Evolutionary conservation across 2,888 invertebrate genomes (phyloP), one percentile per base, ranked within the genome.

Genomic region (Elegia similella): DNA sequence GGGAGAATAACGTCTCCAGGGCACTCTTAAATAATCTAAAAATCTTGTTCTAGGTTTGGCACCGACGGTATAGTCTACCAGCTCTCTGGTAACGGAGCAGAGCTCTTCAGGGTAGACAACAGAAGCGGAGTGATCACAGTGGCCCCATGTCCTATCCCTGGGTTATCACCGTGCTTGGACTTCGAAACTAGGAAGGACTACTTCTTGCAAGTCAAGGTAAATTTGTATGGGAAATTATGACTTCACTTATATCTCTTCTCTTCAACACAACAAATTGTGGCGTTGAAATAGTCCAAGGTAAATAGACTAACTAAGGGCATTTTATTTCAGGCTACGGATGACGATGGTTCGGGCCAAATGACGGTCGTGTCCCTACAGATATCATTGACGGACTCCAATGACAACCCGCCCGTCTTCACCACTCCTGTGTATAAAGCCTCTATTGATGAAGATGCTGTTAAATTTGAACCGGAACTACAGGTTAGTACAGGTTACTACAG

Each of bases 321-420:
- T 17, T 44, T 10, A 6, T 50, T 34, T 34, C 78, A 96, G 96
- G 97, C 97, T 0, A 96, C 95, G 10, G 98, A 98, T 68, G 95
- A 96, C 71, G 94, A 95, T 62, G 97, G 97, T 0, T 92, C 93
- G 15, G 97, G 96, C 0, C 96, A 96, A 73, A 95, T 94, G 44
- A 94, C 95, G 0, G 95, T 95, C 30, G 96, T 96, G 0, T 95
- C 97, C 0, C 88, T 98, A 1, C 95, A 96, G 66, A 95, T 98
- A 57, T 93, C 94, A 0, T 91, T 98, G 0, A 93, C 93, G 0
- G 98, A 98, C 78, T 95, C 95, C 59, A 98, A 98, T 80, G 98
- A 98, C 84, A 98, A 97, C 76, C 94, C 96, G 0, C 98, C 98
- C 0, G 92, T 93, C 13, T 98, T 98, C 84, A 92, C 93, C 42